These are phyloP conservation scores for Sternarchorhynchus goeldii DNA, from an alignment of 2,797 vertebrate species.

Conservation along the genomic window DNA sequence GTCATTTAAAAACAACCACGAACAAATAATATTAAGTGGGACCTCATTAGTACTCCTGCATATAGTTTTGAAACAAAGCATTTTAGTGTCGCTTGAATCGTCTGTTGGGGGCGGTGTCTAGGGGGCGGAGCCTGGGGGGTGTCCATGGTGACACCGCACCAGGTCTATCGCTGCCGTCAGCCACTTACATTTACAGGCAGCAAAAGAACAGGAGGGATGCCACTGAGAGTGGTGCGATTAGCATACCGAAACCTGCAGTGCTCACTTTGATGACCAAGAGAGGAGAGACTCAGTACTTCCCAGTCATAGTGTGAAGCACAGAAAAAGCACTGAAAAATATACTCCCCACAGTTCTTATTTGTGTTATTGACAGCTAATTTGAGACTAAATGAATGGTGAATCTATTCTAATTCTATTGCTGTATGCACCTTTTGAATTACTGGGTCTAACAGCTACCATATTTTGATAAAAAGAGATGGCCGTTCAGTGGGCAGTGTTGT, in stretches of 20 bases:
- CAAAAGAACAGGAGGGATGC: slow-evolving; percentile 49
- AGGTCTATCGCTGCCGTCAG: slow-evolving; percentile 1
- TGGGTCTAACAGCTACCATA: slow-evolving; percentile 52
- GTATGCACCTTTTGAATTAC: slow-evolving; percentile 35
- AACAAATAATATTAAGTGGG: not conserved
- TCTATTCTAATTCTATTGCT: slow-evolving; percentile 50
- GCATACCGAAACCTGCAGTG: slow-evolving; percentile 42
- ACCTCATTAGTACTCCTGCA: not conserved
- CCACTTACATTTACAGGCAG: not conserved
- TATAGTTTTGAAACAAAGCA: not conserved
- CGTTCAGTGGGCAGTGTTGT: slow-evolving; percentile 39
- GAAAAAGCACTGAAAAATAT: not conserved
- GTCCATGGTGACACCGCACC: slow-evolving; percentile 27
- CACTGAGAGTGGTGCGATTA: slow-evolving; percentile 39
- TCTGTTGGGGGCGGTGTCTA: not conserved
- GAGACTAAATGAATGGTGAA: slow-evolving; percentile 21
- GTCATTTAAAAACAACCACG: not conserved
- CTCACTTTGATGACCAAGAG: not conserved
- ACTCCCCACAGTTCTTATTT: not conserved
- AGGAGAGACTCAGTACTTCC: not conserved
- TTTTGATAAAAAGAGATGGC: slow-evolving; percentile 36
- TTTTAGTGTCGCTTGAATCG: not conserved
- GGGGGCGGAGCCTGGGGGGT: slow-evolving; percentile 40
- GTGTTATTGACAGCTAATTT: slow-evolving; percentile 7
- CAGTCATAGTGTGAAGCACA: not conserved